Evolutionary conservation across 2,113 vertebrate species (phyloP), one percentile per base, ranked within the genome.

Genomic region (Bettongia penicillata): DNA sequence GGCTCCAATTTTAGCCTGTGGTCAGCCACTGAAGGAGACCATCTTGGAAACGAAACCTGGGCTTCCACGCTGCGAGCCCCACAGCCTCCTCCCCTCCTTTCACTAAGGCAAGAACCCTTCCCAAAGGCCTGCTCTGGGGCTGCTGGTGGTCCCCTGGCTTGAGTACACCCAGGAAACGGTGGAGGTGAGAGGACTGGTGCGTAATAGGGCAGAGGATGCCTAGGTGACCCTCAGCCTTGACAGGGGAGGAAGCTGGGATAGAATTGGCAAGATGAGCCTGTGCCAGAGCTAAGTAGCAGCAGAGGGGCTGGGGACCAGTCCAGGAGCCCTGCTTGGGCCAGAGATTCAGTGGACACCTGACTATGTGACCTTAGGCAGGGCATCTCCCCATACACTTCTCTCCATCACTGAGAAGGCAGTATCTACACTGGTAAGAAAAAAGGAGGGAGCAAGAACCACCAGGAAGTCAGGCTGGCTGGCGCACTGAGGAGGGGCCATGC

Each of bases 211-310:
- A 43, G 61, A 91, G 50, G 61, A 50, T n/a, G 95, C 51, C 68
- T 53, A 31, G 0, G 91, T 91, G 77, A 8, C 14, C 93, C 68
- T 92, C 50, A 28, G 95, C 94, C 91, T 93, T 97, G 84, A 89
- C 95, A 95, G 94, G 90, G 94, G 97, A 95, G 94, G 95, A 97
- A 97, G 96, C 51, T 90, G 93, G 96, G 96, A 55, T 95, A 92
- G 53, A 90, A 95, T 93, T 95, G 93, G 90, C 97, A 95, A 25
- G 91, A 91, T 93, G 94, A 94, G 90, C 92, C 97, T 91, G 93
- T 91, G 37, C 95, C 92, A 68, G 24, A 53, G 93, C 47, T 28
- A 51, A 95, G 97, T 92, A 28, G 0, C 43, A 95, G 98, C 93
- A 92, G 91, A 96, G 91, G 95, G 93, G 93, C 91, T 28, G 28